phyloP scores from a whole-genome alignment of 2,888 invertebrate genomes.

The Salticus scenicus region DNA sequence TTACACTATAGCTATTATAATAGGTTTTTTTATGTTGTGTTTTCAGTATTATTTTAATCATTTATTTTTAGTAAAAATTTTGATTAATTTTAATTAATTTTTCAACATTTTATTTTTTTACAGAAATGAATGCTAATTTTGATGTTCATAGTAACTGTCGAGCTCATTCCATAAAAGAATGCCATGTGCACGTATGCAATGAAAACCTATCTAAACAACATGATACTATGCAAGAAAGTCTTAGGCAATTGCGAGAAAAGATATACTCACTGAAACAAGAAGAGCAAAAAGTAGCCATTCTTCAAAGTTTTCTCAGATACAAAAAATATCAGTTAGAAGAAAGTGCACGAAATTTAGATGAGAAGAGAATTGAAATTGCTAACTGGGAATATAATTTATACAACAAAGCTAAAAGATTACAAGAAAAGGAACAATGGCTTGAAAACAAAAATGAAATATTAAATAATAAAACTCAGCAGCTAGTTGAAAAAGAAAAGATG shows the following conservation, averaged over 20 bases:
- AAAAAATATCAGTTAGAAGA: slow-evolving; percentile 52
- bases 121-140: background rate
- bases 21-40: too few relatives aligned
- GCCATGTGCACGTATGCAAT: background rate
- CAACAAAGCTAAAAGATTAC: slow-evolving; percentile 26
- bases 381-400: slow-evolving; percentile 49
- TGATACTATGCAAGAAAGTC: background rate
- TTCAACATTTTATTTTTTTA: background rate
- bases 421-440: slow-evolving; percentile 39
- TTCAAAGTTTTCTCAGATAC: slow-evolving; percentile 44
- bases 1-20: too few relatives aligned
- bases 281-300: slow-evolving; percentile 41
- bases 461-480: slow-evolving; percentile 21
- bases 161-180: background rate
- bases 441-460: slow-evolving; percentile 32
- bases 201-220: background rate
- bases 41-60: too few relatives aligned
- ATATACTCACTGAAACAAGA: slow-evolving; percentile 37
- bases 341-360: slow-evolving; percentile 33
- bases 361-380: slow-evolving; percentile 42
- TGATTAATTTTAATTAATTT: too few relatives aligned
- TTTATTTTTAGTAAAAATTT: too few relatives aligned
- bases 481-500: slow-evolving; percentile 30
- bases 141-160: background rate
- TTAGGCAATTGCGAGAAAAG: slow-evolving; percentile 20